Conservation (phyloP, 2,888 invertebrate genomes). For the Erebia epiphron region DNA sequence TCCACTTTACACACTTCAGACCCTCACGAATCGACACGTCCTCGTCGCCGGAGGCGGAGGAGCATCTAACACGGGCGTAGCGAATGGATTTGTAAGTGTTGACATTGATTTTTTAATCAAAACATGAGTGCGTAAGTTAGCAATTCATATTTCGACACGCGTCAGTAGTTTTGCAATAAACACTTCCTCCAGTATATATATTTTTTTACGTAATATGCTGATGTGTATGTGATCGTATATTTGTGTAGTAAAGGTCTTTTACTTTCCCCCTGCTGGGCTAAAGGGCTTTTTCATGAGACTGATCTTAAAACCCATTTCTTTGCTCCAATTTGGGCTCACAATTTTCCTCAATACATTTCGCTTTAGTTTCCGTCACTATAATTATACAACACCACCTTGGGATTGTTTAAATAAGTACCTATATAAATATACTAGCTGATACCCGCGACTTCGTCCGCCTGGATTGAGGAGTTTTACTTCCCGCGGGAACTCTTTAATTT, state of each 20-base stretch:
- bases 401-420: no score
- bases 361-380: no score
- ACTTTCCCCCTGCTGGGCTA: not conserved
- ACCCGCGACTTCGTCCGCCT: no score
- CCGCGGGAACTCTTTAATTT: no score
- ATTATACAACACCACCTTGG: no score
- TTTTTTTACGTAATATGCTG: slow-evolving; percentile 27
- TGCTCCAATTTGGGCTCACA: not conserved
- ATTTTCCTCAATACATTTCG: not conserved
- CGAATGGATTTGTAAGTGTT: slow-evolving; percentile 96
- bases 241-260: slow-evolving; percentile 15
- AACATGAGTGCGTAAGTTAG: slow-evolving; percentile 28
- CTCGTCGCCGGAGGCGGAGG: slow-evolving; percentile 99
- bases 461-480: no score
- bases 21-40: slow-evolving; percentile 95
- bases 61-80: slow-evolving; percentile 97
- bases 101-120: slow-evolving; percentile 10
- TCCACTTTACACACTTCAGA: slow-evolving; percentile 95
- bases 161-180: slow-evolving; percentile 49
- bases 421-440: no score
- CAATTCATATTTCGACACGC: slow-evolving; percentile 49
- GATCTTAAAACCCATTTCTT: not conserved
- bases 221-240: not conserved
- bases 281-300: slow-evolving; percentile 13
- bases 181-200: slow-evolving; percentile 3